Evolutionary conservation across 2,113 vertebrate genomes (phyloP).

Genomic region (Formicarius rufipectus): DNA sequence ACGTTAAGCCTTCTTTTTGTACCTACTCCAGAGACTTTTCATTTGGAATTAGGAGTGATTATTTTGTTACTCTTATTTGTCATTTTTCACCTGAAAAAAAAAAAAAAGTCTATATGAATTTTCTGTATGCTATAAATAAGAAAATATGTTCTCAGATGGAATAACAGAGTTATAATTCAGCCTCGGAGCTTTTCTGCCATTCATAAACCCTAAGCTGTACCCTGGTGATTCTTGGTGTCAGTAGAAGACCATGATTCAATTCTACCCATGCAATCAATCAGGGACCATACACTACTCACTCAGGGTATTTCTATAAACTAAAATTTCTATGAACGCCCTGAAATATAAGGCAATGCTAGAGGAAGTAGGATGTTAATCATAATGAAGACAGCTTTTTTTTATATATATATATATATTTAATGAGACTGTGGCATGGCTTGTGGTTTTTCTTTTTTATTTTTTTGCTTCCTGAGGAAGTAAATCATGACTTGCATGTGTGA

Average conservation of each 20-base stretch:
- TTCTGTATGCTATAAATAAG: constrained; percentile 65
- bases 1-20: constrained; percentile 59
- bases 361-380: constrained; percentile 58
- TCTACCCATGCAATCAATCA: constrained; percentile 51
- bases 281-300: constrained; percentile 20
- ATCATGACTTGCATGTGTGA: constrained; percentile 24
- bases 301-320: constrained; percentile 46
- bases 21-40: constrained; percentile 37
- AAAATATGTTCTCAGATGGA: constrained; percentile 51
- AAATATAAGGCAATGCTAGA: constrained; percentile 59
- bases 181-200: constrained; percentile 51
- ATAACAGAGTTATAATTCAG: constrained; percentile 61
- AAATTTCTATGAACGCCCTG: constrained; percentile 58
- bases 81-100: constrained; percentile 54
- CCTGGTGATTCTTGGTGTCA: background rate
- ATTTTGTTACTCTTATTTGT: constrained; percentile 67
- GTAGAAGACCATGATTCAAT: constrained; percentile 41
- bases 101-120: constrained; percentile 27
- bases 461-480: constrained; percentile 45
- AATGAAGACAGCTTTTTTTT: constrained; percentile 54
- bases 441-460: background rate
- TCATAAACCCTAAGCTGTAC: constrained; percentile 48
- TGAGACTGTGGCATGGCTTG: constrained; percentile 14
- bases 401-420: constrained; percentile 39
- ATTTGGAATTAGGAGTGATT: constrained; percentile 64